phyloP scores from a whole-genome alignment of 2,888 invertebrate species.

The Drosophila seclusa region DNA sequence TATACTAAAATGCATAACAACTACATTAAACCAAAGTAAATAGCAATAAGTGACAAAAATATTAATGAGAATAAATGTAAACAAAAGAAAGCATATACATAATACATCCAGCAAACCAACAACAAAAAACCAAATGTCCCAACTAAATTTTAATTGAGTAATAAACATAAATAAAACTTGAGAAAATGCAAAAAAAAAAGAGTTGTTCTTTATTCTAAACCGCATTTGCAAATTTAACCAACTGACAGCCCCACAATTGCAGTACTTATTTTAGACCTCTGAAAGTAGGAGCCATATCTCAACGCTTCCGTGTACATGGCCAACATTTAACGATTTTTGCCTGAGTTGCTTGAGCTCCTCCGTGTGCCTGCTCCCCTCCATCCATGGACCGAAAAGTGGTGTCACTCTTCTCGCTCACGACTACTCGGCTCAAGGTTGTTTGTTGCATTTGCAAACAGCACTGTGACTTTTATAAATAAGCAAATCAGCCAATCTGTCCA shows the following conservation, averaged over 20 bases:
- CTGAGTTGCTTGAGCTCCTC: conserved; percentile 17
- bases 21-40: conserved; percentile 58
- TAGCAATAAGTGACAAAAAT: conserved; percentile 51
- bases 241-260: conserved; percentile 5
- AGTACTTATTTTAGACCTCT: conserved; percentile 18
- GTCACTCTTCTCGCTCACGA: conserved; percentile 10
- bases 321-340: conserved; percentile 62
- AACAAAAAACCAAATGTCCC: conserved; percentile 66
- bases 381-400: conserved; percentile 28
- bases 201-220: not conserved
- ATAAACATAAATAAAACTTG: conserved; percentile 71
- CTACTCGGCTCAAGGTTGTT: conserved; percentile 48
- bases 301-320: conserved; percentile 19
- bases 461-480: conserved; percentile 44
- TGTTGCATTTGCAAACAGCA: conserved; percentile 38
- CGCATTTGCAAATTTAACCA: not conserved
- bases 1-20: conserved; percentile 66
- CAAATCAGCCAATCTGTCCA: conserved; percentile 30
- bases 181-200: conserved; percentile 42
- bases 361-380: conserved; percentile 4
- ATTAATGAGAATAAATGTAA: conserved; percentile 47
- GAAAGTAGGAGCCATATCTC: conserved; percentile 1
- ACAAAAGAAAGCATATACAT: conserved; percentile 48
- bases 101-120: conserved; percentile 46
- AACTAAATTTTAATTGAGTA: conserved; percentile 80